Evolutionary conservation across 2,888 invertebrate genomes (phyloP).

Genomic region (Diarsia brunnea): DNA sequence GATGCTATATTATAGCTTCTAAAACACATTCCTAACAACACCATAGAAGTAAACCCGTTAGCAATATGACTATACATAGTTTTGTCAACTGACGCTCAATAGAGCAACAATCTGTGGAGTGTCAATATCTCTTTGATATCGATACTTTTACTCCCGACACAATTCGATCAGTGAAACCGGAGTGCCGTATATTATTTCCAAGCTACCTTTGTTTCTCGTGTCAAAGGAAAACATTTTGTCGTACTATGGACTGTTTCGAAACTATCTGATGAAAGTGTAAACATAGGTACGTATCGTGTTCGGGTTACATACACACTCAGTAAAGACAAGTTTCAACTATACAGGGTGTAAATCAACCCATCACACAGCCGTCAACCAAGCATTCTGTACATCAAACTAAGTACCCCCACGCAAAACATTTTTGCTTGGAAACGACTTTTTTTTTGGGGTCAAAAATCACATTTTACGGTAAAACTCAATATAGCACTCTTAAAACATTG

Average conservation of each 20-base stretch:
- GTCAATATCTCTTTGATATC: constrained; percentile 35
- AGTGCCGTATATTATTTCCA: constrained; percentile 22
- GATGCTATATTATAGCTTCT: background rate
- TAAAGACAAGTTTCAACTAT: background rate
- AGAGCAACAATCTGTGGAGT: constrained; percentile 29
- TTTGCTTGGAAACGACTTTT: no score
- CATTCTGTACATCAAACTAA: no score
- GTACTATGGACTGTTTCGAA: background rate
- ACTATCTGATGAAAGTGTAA: background rate
- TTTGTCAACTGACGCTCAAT: background rate
- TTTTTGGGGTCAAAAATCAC: no score
- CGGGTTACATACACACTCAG: background rate
- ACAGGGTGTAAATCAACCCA: no score
- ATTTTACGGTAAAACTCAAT: no score
- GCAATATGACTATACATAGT: constrained; percentile 3
- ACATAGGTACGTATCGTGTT: background rate
- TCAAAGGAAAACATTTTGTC: constrained; percentile 16
- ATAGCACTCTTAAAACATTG: no score
- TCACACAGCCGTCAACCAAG: no score
- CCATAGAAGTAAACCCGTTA: background rate
- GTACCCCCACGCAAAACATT: no score
- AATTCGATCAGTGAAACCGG: constrained; percentile 43
- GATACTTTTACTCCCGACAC: constrained; percentile 31
- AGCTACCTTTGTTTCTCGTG: constrained; percentile 15
- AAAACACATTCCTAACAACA: background rate